phyloP scores from a whole-genome alignment of 2,888 invertebrate species.

The Eumacrocentrus americanus region DNA sequence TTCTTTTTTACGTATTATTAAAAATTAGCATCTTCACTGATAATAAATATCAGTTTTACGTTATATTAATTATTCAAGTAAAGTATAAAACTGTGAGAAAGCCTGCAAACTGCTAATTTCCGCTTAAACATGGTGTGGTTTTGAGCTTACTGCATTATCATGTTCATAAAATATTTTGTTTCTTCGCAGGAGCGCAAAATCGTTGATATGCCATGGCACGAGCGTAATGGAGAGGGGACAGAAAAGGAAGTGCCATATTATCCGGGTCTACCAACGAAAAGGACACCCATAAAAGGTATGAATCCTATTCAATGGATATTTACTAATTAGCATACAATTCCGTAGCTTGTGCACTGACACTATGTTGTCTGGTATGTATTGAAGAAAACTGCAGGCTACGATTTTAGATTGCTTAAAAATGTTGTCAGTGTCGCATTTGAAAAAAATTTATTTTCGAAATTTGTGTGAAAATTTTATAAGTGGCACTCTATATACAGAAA shows the following conservation, averaged over 20 bases:
- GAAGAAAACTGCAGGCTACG: slow-evolving; percentile 44
- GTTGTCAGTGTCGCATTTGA: slow-evolving; percentile 22
- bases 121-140: too few relatives aligned
- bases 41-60: too few relatives aligned
- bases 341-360: slow-evolving; percentile 59
- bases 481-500: too few relatives aligned
- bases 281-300: slow-evolving; percentile 82
- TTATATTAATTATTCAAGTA: slow-evolving; percentile 8
- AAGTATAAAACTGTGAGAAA: not conserved
- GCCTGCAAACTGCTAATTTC: not conserved
- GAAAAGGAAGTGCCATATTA: slow-evolving; percentile 73
- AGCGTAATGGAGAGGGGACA: slow-evolving; percentile 64
- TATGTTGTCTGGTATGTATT: slow-evolving; percentile 59
- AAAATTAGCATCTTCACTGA: slow-evolving; percentile 1
- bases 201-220: slow-evolving; percentile 80
- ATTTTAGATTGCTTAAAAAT: slow-evolving; percentile 42
- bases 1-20: not conserved
- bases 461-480: slow-evolving; percentile 2
- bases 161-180: too few relatives aligned
- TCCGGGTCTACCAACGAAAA: slow-evolving; percentile 75
- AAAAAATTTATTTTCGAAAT: not conserved
- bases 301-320: slow-evolving; percentile 45
- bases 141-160: too few relatives aligned
- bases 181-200: slow-evolving; percentile 65
- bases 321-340: slow-evolving; percentile 57